Evolutionary conservation across 2,888 invertebrate genomes (phyloP), one percentile per base, ranked within the genome.

Genomic region (Athripsodes cinereus): DNA sequence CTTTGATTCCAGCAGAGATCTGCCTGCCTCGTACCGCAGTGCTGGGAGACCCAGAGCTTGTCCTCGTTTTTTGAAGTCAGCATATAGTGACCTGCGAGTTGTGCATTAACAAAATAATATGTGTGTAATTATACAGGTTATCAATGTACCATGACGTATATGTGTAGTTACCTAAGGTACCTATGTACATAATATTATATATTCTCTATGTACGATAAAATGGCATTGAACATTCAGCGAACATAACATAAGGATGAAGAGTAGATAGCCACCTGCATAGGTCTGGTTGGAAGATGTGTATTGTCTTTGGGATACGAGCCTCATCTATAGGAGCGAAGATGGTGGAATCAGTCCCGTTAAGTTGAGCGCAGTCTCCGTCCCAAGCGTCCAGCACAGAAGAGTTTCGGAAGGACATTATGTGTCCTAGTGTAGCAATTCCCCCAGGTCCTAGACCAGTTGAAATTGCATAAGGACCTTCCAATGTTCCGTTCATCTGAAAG

Each of bases 301-400:
- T 62, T 52, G 65, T 72, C 20, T 71, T 61, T 0, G 73, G 71
- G 0, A 74, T 69, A 3, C 73, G 67, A 11, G 63, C 67, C 50
- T 72, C 70, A 6, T 74, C 68, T 20, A 81, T 72, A 0, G 82
- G 81, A 0, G 81, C 72, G 70, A 79, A 82, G 34, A 81, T 74
- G 0, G 81, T 69, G 0, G 78, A 69, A 66, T 85, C 84, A 0
- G 80, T 77, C 0, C 84, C 84, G 58, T 74, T 76, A 47, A 85
- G 71, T 66, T 67, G 69, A 3, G 80, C 80, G 65, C 85, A 85
- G 63, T 74, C 72, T 0, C 70, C 65, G 55, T 77, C 72, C 74
- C 75, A 76, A 65, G 71, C 69, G 0, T 66, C 64, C 70, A 80
- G 71, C 0, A 57, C 40, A 0, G 63, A 65, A 58, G 73, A 68